Evolutionary conservation across 2,888 invertebrate species (phyloP).

Genomic region (Netelia melanura): DNA sequence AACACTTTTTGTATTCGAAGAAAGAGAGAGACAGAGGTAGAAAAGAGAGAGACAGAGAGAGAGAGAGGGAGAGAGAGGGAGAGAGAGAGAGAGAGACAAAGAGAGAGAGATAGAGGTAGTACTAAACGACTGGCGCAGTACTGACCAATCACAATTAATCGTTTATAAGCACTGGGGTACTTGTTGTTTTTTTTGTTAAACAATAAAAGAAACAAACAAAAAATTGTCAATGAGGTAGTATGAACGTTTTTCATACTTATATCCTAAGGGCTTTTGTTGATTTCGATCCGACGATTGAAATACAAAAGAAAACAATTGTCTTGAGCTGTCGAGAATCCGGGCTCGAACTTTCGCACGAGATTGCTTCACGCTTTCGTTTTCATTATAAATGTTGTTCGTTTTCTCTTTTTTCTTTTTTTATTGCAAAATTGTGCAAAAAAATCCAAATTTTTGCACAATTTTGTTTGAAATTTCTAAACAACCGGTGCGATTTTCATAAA

Average conservation of each 20-base stretch:
- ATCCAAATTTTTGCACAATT: too few species aligned
- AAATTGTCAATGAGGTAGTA: conserved; percentile 48
- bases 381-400: too few species aligned
- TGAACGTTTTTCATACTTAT: conserved; percentile 34
- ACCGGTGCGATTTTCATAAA: too few species aligned
- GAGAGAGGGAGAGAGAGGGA: not conserved
- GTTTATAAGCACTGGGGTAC: conserved; percentile 38
- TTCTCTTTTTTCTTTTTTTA: too few species aligned
- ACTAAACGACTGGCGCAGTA: conserved; percentile 11
- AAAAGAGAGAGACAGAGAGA: conserved; percentile 1
- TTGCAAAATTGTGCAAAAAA: too few species aligned
- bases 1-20: conserved; percentile 4
- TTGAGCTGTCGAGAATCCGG: too few species aligned
- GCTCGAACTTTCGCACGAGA: too few species aligned
- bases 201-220: conserved; percentile 5
- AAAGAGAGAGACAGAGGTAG: conserved; percentile 11
- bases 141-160: conserved; percentile 39
- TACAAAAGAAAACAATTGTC: too few species aligned
- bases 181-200: conserved; percentile 10
- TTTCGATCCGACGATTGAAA: conserved; percentile 19
- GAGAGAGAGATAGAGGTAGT: conserved; percentile 23
- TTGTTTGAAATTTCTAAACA: too few species aligned
- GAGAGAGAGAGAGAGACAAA: not conserved
- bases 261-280: not conserved
- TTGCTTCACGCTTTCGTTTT: too few species aligned